These are phyloP conservation scores for Drosophila jambulina DNA, from an alignment of 1,140 invertebrate genomes.

Conservation along the genomic window DNA sequence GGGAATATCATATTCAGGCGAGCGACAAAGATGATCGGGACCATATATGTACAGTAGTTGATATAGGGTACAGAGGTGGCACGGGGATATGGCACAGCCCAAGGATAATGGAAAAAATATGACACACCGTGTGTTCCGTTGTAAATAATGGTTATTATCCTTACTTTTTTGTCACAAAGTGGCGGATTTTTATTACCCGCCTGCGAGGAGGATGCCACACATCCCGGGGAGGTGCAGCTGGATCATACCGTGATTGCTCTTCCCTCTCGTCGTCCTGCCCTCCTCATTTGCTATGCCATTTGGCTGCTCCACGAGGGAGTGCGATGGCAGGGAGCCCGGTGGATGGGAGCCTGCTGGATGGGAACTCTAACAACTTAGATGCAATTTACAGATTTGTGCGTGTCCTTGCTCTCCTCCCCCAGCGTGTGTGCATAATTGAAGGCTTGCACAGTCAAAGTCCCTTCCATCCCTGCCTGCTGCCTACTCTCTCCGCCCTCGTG, in stretches of 20 bases:
- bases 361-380: constrained; percentile 18
- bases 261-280: background rate
- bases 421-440: constrained; percentile 66
- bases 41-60: background rate
- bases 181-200: constrained; percentile 13
- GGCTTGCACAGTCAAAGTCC: constrained; percentile 19
- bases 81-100: background rate
- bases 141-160: constrained; percentile 2
- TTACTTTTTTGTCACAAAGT: constrained; percentile 16
- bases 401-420: background rate
- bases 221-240: background rate
- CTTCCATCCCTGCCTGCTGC: too few relatives aligned
- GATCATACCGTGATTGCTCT: background rate
- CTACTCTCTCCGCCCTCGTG: background rate
- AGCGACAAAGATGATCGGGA: background rate
- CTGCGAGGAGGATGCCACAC: constrained; percentile 1
- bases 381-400: constrained; percentile 53
- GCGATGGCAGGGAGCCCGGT: background rate
- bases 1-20: constrained; percentile 14
- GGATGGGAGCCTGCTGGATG: constrained; percentile 5
- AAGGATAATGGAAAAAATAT: constrained; percentile 4
- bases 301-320: constrained; percentile 11
- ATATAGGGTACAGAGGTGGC: background rate
- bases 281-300: constrained; percentile 56
- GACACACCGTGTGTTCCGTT: background rate